Evolutionary conservation across 2,888 invertebrate genomes (phyloP), one percentile per base, ranked within the genome.

Genomic region (Stictocephala bisonia): DNA sequence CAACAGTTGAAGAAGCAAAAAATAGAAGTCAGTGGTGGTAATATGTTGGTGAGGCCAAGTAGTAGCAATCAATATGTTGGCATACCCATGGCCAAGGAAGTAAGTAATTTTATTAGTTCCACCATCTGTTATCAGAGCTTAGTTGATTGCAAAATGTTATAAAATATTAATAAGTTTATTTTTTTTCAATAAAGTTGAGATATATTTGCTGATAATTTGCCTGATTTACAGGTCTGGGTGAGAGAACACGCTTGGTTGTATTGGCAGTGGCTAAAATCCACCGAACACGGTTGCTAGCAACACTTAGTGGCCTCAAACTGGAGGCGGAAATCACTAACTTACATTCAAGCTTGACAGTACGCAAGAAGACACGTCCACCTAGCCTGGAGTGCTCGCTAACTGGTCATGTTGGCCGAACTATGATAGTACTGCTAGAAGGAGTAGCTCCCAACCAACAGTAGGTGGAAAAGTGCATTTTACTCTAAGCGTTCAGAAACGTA

Each of bases 261-360:
- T 95, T 96, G 82, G 97, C 96, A 0, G 92, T 95, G 0, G 92
- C 90, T 1, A 88, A 94, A 82, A 94, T 98, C 78, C 94, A 94
- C 80, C 89, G 94, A 76, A 95, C 95, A 0, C 88, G 94, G 6
- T 85, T 96, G 7, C 85, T 96, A 75, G 97, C 97, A 0, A 95
- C 96, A 0, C 86, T 98, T 0, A 96, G 96, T 80, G 97, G 97
- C 0, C 86, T 98, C 60, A 97, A 97, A 85, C 85, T 98, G 75
- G 97, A 98, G 84, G 96, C 96, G 0, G 96, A 97, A 85, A 93
- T 98, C 71, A 93, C 94, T 15, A 94, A 94, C 72, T 87, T 97
- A 9, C 95, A 97, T 82, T 92, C 93, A n/a, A 95, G 95, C 79
- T 87, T 95, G 35, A 95, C 96, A 6, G 78, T 78, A 3, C 70